Evolutionary conservation across 2,888 invertebrate species (phyloP), one percentile per base, ranked within the genome.

Genomic region (Disparrhopalites patrizii): DNA sequence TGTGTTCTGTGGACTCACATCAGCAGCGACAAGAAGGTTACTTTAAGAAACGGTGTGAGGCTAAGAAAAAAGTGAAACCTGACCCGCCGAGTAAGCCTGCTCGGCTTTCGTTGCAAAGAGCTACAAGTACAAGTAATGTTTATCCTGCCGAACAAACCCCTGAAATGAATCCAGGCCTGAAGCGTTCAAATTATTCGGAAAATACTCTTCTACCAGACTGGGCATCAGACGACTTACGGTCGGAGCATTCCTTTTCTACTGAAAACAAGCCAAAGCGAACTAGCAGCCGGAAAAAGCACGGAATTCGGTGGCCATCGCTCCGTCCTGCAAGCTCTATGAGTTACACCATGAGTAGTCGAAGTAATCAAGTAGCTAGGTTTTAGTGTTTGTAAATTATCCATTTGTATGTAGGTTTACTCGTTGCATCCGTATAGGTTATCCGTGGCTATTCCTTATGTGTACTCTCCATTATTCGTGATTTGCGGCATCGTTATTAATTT

Each of bases 11-110:
- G 13, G 73, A 74, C n/a, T 73, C 72, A 2, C 43, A 56, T 30
- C 57, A 65, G 15, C 33, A 30, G 18, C 20, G 15, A 27, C 73
- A 70, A 60, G 70, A 68, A 57, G 72, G 73, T 3, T 75, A 75
- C 65, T 75, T 75, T 36, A 72, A 70, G 54, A 75, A 74, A 55
- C 67, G 73, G 3, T 72, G 72, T 13, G 72, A 73, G 27, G 72
- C 74, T 0, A 71, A 73, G 25, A 70, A 70, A 57, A 47, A 68
- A 67, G 43, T 69, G 57, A 67, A 82, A 89, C 91, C 91, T 0
- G 86, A 87, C 15, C 92, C 92, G 3, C 93, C 92, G 23, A 88
- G 91, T 76, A 93, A 93, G 77, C 93, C 92, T 0, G 79, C 91
- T 56, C 83, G 92, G 10, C 80, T 93, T 43, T 92, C 91, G 0